Evolutionary conservation across 2,888 invertebrate genomes (phyloP), one percentile per base, ranked within the genome.

Genomic region (Xanthorhoe designata): DNA sequence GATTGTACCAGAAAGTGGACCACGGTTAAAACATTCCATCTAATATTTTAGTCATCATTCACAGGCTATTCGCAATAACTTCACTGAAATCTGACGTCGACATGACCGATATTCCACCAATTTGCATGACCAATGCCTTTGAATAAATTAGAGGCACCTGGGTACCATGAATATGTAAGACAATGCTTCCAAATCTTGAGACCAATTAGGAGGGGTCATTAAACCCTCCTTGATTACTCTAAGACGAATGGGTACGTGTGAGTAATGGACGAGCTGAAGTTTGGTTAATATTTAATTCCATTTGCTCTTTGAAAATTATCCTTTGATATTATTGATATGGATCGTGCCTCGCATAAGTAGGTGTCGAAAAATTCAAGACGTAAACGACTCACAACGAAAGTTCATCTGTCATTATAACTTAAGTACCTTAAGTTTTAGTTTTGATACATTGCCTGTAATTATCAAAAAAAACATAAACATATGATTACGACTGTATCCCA

Each of bases 21-120:
- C 13, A 38, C 38, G 5, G 3, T 13, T 3, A 3, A 13, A 13
- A 13, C 3, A 42, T 42, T 42, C 38, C 10, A 4, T 42, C 38
- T 42, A 35, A 35, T 35, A 35, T 8, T 42, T 42, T 2, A 13
- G 38, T 42, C 13, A 42, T 42, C 38, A 42, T 42, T 42, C 38
- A 42, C 38, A 87, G 84, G 87, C 89, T 84, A 87, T 89, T 83
- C 88, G 88, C 89, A 89, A 92, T 90, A 91, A 92, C 89, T 93
- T 86, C 86, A 83, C 87, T 84, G 85, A 90, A 91, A 91, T 91
- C 90, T 91, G 92, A 92, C 92, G 78, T 85, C 86, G 88, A 91
- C 92, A 92, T 92, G 92, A 91, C 92, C 92, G 91, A 92, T 92
- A 93, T 92, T 90, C 91, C 80, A 81, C 79, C 87, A 88, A 93